These are phyloP conservation scores for Pyralis farinalis DNA, from an alignment of 2,888 invertebrate species.

Conservation along the genomic window DNA sequence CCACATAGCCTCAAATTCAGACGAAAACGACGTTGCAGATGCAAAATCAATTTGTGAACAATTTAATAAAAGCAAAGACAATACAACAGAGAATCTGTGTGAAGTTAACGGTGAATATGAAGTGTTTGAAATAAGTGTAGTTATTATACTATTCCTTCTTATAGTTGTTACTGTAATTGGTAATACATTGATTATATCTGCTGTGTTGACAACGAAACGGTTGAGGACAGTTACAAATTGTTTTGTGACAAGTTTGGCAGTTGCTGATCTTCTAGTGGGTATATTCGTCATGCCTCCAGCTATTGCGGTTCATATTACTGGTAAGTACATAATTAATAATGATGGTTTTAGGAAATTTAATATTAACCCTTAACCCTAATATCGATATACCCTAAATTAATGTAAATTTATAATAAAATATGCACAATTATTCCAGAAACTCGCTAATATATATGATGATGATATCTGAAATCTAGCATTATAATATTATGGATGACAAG, in stretches of 20 bases:
- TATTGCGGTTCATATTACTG: slow-evolving; percentile 92
- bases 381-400: no score
- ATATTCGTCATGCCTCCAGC: slow-evolving; percentile 97
- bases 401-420: no score
- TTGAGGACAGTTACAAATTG: slow-evolving; percentile 96
- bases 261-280: slow-evolving; percentile 95
- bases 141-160: slow-evolving; percentile 83
- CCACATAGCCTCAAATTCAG: slow-evolving; percentile 36
- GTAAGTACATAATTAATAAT: slow-evolving; percentile 71
- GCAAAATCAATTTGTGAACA: slow-evolving; percentile 25
- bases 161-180: slow-evolving; percentile 90
- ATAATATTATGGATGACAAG: no score
- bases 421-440: no score
- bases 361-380: no score
- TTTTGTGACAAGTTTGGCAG: slow-evolving; percentile 96
- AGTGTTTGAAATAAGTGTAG: slow-evolving; percentile 80
- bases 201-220: slow-evolving; percentile 92
- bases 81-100: slow-evolving; percentile 29
- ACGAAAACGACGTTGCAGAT: slow-evolving; percentile 24
- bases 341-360: no score
- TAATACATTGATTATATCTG: slow-evolving; percentile 93
- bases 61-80: slow-evolving; percentile 20
- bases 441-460: no score
- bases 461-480: no score
- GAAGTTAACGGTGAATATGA: slow-evolving; percentile 42